Evolutionary conservation across 2,113 vertebrate species (phyloP).

Genomic region (Charina bottae): DNA sequence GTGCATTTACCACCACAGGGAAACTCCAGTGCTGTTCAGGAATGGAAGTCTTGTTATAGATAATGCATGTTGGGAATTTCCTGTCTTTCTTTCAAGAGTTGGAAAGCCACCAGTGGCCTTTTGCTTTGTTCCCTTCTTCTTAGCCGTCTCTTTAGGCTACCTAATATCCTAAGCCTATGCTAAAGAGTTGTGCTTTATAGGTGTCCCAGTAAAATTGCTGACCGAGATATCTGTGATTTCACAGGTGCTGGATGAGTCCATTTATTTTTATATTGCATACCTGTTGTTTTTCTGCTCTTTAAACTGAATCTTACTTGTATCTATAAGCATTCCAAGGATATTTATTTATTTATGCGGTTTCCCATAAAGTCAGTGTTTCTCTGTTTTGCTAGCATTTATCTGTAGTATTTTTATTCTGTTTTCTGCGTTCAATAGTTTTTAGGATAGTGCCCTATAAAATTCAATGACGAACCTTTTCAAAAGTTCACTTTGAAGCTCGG

Average conservation of each 20-base stretch:
- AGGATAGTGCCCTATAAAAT: constrained; percentile 48
- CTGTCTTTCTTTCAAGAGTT: not conserved
- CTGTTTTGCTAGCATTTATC: not conserved
- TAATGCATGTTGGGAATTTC: not conserved
- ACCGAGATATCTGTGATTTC: not conserved
- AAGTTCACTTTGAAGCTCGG: constrained; percentile 85
- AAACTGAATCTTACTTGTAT: constrained; percentile 30
- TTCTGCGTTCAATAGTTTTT: constrained; percentile 51
- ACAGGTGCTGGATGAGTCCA: constrained; percentile 22
- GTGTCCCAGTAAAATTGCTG: not conserved
- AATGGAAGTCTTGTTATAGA: not conserved
- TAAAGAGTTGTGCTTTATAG: not conserved
- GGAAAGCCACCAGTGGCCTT: not conserved
- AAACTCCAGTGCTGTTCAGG: constrained; percentile 33
- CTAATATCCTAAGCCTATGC: rapidly evolving
- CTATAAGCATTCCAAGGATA: constrained; percentile 10
- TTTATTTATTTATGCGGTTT: constrained; percentile 11
- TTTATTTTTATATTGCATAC: not conserved
- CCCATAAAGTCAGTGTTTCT: not conserved
- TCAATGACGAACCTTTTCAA: constrained; percentile 65
- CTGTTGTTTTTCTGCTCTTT: constrained; percentile 40
- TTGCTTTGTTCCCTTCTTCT: not conserved
- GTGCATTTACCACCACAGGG: constrained; percentile 25
- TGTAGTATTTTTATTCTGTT: constrained; percentile 16
- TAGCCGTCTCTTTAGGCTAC: not conserved